A percentile compares a stretch with the other conserved stretches of the same genome.
phyloP scores from a whole-genome alignment of 2,113 vertebrate species.

The Barnardius zonarius region DNA sequence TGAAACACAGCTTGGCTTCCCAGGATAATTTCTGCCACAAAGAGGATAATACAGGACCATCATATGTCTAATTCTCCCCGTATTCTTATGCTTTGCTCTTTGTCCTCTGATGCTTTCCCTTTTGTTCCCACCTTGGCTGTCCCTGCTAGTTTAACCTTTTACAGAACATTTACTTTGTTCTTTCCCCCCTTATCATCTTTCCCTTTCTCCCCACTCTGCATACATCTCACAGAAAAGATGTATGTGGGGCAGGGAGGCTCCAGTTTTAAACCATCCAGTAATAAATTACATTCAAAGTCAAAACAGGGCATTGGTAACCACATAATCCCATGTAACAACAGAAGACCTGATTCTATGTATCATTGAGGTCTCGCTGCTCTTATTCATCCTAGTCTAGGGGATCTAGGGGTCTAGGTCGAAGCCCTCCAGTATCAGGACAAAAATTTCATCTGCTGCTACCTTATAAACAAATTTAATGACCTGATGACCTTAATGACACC shows the following conservation, averaged over 20 bases:
- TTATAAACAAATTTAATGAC: background rate
- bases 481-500: background rate
- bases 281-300: background rate
- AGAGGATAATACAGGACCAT: background rate
- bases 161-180: background rate
- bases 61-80: background rate
- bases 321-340: background rate
- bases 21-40: conserved; percentile 25
- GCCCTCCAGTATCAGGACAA: background rate
- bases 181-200: background rate
- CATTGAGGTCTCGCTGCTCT: background rate
- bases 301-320: background rate
- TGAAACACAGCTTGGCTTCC: conserved; percentile 11
- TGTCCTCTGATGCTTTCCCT: background rate
- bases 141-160: background rate
- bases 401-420: background rate
- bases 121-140: background rate
- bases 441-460: background rate
- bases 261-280: background rate
- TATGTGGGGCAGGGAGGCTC: background rate
- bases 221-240: background rate
- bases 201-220: background rate
- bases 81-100: conserved; percentile 30
- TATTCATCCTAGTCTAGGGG: background rate
- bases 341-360: background rate